Evolutionary conservation across 2,888 invertebrate species (phyloP), one percentile per base, ranked within the genome.

Genomic region (Eretmocerus hayati): DNA sequence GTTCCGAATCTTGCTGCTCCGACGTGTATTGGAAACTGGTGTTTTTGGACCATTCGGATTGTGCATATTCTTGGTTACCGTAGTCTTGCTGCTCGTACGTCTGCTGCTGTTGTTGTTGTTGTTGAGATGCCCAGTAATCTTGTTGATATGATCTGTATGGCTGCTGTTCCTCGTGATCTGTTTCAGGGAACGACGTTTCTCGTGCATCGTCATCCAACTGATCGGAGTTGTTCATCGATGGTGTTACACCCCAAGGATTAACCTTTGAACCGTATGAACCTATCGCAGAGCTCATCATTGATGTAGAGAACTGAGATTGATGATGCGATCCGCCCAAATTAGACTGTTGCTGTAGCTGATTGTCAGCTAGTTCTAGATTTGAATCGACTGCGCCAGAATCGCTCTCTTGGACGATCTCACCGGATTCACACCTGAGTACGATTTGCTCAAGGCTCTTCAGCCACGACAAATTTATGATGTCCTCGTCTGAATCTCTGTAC

Each of bases 381-480:
- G 50, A n/a, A 2, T 50, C 54, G 2, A 20, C 8, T 6, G 37
- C 18, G 2, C 18, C n/a, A 3, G 48, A 20, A 20, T 43, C 41
- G 53, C 9, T 58, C 33, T 63, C 63, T 22, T 67, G 67, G 4
- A 61, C 54, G 21, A 72, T 69, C 54, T 71, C 66, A 15, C 73
- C 72, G 54, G 68, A 72, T 55, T 52, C 43, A 57, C 67, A 69
- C 66, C 74, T 71, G 45, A 64, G 64, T 46, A 74, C 66, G 33
- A 77, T 63, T 11, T 68, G 65, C 11, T 72, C 69, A n/a, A 80
- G 64, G 56, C 72, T 74, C 57, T 74, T 72, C 42, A 84, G 65
- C 84, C 83, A 84, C 8, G 71, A 66, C 40, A 79, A 76, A 62
- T 81, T 80, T 0, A 75, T 71, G 40, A 69, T 66, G 36, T 73